phyloP scores from a whole-genome alignment of 1,140 invertebrate genomes.

The Zaprionus camerounensis region DNA sequence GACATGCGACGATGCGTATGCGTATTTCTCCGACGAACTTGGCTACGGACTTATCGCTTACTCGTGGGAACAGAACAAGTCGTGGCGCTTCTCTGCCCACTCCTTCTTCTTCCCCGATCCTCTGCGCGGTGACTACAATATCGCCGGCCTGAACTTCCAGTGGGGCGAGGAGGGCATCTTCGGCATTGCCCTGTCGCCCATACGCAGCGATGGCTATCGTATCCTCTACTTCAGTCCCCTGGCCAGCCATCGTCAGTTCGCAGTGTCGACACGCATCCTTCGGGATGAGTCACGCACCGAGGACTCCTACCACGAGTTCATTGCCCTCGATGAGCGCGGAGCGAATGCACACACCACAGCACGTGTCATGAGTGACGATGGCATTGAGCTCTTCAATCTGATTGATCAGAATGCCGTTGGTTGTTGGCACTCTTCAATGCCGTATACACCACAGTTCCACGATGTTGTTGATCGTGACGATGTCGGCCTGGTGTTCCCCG shows the following conservation, averaged over 20 bases:
- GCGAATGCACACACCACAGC: constrained; percentile 89
- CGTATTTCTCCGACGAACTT: constrained; percentile 92
- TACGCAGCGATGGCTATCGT: constrained; percentile 87
- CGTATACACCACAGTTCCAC: constrained; percentile 88
- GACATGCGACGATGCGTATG: constrained; percentile 90
- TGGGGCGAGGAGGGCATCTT: constrained; percentile 93
- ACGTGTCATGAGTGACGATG: constrained; percentile 89
- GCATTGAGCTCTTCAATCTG: constrained; percentile 90
- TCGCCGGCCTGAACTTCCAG: constrained; percentile 92
- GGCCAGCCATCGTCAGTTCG: constrained; percentile 90
- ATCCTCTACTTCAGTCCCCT: constrained; percentile 91
- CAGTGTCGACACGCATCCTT: constrained; percentile 90
- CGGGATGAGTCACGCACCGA: constrained; percentile 88
- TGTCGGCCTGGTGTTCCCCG: constrained; percentile 90
- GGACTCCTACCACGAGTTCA: constrained; percentile 90
- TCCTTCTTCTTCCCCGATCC: constrained; percentile 92
- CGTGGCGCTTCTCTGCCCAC: constrained; percentile 90
- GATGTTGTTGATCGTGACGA: constrained; percentile 90
- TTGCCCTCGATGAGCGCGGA: constrained; percentile 88
- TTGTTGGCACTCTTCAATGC: constrained; percentile 90
- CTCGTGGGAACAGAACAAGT: constrained; percentile 89
- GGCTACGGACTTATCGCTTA: constrained; percentile 92
- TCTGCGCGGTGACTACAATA: constrained; percentile 90
- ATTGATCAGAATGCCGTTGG: constrained; percentile 92
- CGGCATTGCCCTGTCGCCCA: constrained; percentile 89